These are phyloP conservation scores for Carassius auratus DNA, from an alignment of 2,113 vertebrate genomes.

Conservation along the genomic window DNA sequence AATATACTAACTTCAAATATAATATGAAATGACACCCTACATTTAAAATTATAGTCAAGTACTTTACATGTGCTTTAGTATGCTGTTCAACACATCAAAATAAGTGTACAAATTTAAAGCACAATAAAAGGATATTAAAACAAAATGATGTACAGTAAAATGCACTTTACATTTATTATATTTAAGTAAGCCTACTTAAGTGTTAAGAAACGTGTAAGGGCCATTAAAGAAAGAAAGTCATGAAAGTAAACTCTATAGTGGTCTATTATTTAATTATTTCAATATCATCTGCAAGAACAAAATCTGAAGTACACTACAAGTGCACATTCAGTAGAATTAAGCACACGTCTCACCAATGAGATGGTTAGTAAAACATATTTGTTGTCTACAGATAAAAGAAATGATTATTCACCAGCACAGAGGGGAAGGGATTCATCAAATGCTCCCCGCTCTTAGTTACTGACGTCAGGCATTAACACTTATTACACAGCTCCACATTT, in stretches of 20 bases:
- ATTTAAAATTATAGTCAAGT: neutral
- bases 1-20: neutral
- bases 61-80: neutral
- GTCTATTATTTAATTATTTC: neutral
- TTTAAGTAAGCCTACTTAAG: neutral
- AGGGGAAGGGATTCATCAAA: neutral
- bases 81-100: neutral
- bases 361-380: neutral
- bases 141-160: neutral
- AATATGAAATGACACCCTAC: neutral
- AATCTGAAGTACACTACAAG: no score
- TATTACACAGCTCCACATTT: conserved; percentile 43
- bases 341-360: neutral
- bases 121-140: neutral
- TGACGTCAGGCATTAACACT: conserved; percentile 43
- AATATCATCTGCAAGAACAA: neutral
- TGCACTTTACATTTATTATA: neutral
- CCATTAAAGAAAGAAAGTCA: neutral
- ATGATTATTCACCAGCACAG: neutral
- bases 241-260: neutral
- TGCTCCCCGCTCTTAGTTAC: neutral
- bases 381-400: neutral
- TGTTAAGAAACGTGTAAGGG: neutral
- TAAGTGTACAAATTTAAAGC: neutral
- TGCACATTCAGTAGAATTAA: neutral